Evolutionary conservation across 2,797 vertebrate species (phyloP).

Genomic region (Gambelia wislizenii): DNA sequence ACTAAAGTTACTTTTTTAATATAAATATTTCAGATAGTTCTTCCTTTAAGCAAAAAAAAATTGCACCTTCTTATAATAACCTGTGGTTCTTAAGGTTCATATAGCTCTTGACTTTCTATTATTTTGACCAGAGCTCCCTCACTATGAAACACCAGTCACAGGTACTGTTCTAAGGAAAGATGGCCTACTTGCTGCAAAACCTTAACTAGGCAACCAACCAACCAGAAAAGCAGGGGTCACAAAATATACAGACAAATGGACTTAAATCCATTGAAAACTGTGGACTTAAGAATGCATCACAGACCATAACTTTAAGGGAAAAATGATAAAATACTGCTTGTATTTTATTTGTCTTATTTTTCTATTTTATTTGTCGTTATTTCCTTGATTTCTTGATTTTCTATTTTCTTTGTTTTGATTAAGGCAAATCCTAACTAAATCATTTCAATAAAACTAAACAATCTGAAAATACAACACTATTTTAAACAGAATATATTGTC

Average conservation of each 20-base stretch:
- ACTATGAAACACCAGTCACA: constrained; percentile 62
- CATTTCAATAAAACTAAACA: constrained; percentile 73
- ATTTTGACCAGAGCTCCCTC: constrained; percentile 53
- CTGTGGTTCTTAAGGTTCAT: not conserved
- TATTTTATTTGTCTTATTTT: constrained; percentile 65
- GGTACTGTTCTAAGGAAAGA: constrained; percentile 57
- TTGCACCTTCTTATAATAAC: no score
- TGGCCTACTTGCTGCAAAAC: constrained; percentile 63
- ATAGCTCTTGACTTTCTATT: not conserved
- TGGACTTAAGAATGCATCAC: not conserved
- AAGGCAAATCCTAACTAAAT: constrained; percentile 72
- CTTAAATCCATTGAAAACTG: not conserved
- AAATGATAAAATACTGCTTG: constrained; percentile 64
- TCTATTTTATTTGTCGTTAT: no score
- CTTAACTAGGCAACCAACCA: not conserved
- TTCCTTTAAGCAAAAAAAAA: no score
- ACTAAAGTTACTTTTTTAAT: no score
- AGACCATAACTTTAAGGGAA: constrained; percentile 59
- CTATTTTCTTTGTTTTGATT: constrained; percentile 58
- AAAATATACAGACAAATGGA: not conserved
- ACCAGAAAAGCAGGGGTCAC: not conserved
- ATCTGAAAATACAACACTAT: constrained; percentile 59
- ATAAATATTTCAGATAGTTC: no score
- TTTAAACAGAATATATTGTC: constrained; percentile 67
- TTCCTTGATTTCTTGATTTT: no score